Conservation (phyloP, 1,140 invertebrate genomes). For the Pogonognathellus flavescens region DNA sequence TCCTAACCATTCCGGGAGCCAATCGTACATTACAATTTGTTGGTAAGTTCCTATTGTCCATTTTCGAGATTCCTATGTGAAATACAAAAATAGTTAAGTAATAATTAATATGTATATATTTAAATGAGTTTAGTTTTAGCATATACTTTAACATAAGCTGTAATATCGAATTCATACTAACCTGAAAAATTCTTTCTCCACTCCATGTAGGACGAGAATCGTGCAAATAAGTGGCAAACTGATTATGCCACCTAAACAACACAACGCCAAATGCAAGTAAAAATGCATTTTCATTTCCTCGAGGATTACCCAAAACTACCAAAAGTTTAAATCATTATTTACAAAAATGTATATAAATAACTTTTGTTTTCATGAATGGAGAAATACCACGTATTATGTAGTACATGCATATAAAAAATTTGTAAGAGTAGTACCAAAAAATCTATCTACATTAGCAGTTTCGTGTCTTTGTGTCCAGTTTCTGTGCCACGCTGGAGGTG, state of each 20-base stretch:
- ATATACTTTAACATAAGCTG: too few species aligned
- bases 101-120: neutral
- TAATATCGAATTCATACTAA: neutral
- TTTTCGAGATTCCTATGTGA: constrained; percentile 72
- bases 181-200: neutral
- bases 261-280: constrained; percentile 74
- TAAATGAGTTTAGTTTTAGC: neutral
- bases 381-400: too few species aligned
- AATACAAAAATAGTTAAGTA: neutral
- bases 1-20: constrained; percentile 73
- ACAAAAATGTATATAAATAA: too few species aligned
- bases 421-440: constrained; percentile 72
- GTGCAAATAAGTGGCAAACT: constrained; percentile 71
- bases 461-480: constrained; percentile 70
- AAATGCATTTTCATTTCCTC: constrained; percentile 76
- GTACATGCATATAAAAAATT: too few species aligned
- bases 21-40: constrained; percentile 73
- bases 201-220: constrained; percentile 69
- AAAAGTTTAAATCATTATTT: too few species aligned
- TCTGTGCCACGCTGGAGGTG: constrained; percentile 70
- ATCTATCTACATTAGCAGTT: constrained; percentile 72
- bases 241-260: constrained; percentile 78
- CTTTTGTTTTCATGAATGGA: too few species aligned
- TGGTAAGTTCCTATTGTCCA: constrained; percentile 75
- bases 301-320: constrained; percentile 77